These are phyloP conservation scores for Phymorhynchus buccinoides DNA, from an alignment of 1,140 invertebrate species.

Conservation along the genomic window DNA sequence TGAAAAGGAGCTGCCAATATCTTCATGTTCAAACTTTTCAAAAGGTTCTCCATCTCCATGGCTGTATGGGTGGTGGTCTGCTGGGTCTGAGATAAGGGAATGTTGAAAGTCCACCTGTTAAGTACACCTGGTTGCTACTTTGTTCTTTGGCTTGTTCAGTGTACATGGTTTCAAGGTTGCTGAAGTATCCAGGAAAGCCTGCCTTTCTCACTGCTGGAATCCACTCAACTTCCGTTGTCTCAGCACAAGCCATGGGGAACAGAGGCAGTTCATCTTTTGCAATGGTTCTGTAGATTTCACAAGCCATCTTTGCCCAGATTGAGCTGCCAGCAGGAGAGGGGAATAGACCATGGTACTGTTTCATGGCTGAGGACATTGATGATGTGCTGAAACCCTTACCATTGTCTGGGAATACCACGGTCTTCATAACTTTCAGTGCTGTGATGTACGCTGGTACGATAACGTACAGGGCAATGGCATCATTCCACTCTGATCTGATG, in stretches of 20 bases:
- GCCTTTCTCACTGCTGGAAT: neutral
- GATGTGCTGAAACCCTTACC: neutral
- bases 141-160: neutral
- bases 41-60: neutral
- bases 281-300: constrained; percentile 21
- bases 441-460: constrained; percentile 58
- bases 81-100: neutral
- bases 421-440: constrained; percentile 41
- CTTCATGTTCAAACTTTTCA: constrained; percentile 31
- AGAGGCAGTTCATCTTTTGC: neutral
- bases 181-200: constrained; percentile 33
- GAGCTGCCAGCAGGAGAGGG: constrained; percentile 35
- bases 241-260: constrained; percentile 21
- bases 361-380: constrained; percentile 1
- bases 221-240: neutral
- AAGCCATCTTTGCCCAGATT: constrained; percentile 39
- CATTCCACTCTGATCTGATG: constrained; percentile 61
- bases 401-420: neutral
- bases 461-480: constrained; percentile 50
- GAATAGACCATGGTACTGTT: constrained; percentile 41
- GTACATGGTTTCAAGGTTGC: neutral
- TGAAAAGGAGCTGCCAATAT: neutral
- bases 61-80: neutral
- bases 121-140: neutral
- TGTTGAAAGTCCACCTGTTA: neutral